These are phyloP conservation scores for Trichonephila clavata DNA, from an alignment of 1,140 invertebrate species.

Conservation along the genomic window DNA sequence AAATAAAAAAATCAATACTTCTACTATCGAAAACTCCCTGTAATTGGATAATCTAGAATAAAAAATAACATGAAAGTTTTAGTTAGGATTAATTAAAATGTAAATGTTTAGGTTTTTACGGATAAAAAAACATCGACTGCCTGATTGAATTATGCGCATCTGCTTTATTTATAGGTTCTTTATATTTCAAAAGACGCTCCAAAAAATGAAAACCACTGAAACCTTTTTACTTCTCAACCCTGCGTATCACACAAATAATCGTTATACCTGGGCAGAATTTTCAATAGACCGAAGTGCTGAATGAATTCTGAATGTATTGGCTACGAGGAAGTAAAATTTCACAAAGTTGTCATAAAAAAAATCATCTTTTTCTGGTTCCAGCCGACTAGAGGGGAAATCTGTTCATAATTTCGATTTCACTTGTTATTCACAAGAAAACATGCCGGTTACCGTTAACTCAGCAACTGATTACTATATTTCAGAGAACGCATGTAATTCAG, in stretches of 20 bases:
- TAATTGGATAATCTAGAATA: too few relatives aligned
- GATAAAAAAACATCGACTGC: too few relatives aligned
- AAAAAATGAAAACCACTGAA: too few relatives aligned
- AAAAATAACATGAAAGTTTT: too few relatives aligned
- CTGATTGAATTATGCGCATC: too few relatives aligned
- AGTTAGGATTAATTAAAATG: too few relatives aligned
- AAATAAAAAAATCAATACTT: too few relatives aligned
- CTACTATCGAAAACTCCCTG: too few relatives aligned
- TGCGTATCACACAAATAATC: not conserved
- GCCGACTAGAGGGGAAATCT: not conserved
- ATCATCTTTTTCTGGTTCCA: not conserved
- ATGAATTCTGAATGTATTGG: not conserved
- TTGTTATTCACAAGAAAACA: not conserved
- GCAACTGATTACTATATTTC: slow-evolving; percentile 24
- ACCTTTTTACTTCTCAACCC: too few relatives aligned
- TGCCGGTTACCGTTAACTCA: not conserved
- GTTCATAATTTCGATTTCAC: slow-evolving; percentile 31
- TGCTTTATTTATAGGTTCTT: too few relatives aligned
- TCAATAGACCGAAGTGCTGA: not conserved
- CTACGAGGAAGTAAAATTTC: not conserved
- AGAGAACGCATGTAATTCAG: not conserved
- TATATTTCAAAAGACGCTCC: too few relatives aligned
- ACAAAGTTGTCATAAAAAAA: not conserved
- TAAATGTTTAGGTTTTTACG: too few relatives aligned
- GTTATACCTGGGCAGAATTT: not conserved